Evolutionary conservation across 2,888 invertebrate genomes (phyloP).

Genomic region (Perdita meconis): DNA sequence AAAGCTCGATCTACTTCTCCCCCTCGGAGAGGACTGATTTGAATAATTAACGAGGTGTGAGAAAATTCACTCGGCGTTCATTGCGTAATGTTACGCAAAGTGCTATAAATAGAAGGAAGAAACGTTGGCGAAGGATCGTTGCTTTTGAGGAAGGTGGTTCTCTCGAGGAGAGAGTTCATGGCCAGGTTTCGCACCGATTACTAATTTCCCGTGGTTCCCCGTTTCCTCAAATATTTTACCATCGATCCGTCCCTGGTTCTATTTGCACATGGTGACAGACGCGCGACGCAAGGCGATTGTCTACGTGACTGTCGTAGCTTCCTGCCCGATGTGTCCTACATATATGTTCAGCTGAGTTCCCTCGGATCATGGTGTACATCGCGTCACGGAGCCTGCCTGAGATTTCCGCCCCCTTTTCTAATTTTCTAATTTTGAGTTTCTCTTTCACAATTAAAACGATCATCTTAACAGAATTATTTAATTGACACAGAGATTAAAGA

Average conservation of each 20-base stretch:
- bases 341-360: conserved; percentile 68
- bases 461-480: too few relatives aligned
- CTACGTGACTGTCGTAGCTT: conserved; percentile 78
- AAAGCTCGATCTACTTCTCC: too few relatives aligned
- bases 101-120: too few relatives aligned
- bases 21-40: too few relatives aligned
- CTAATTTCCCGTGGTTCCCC: conserved; percentile 24
- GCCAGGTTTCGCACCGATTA: conserved; percentile 3
- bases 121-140: not conserved
- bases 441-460: too few relatives aligned
- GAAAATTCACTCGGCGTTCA: too few relatives aligned
- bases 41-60: too few relatives aligned
- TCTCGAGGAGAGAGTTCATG: not conserved
- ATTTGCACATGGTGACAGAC: conserved; percentile 74
- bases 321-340: conserved; percentile 79
- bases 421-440: too few relatives aligned
- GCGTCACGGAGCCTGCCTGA: conserved; percentile 23
- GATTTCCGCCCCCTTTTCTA: conserved; percentile 25
- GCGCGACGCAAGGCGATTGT: conserved; percentile 78
- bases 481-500: not conserved
- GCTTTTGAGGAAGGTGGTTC: not conserved
- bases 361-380: conserved; percentile 29
- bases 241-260: conserved; percentile 71
- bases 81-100: too few relatives aligned
- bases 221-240: conserved; percentile 46